A percentile compares a stretch with the other conserved stretches of the same genome.
Evolutionary conservation across 2,888 invertebrate species (phyloP).

Genomic region (Macroteleia sp.): DNA sequence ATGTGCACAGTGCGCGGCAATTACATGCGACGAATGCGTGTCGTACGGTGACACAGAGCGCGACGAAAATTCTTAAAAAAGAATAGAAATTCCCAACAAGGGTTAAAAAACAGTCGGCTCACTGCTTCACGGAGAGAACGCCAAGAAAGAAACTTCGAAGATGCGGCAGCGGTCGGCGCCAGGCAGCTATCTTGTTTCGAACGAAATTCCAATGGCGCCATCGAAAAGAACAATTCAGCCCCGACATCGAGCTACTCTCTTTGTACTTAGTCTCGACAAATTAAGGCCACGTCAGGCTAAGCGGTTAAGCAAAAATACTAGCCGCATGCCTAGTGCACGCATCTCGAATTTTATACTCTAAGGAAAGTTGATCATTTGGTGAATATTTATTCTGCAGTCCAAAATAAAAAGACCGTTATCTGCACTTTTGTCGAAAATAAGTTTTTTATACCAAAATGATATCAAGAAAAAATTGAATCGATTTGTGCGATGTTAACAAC

Average conservation of each 20-base stretch:
- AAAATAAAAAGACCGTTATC: no score
- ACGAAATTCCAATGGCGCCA: constrained; percentile 67
- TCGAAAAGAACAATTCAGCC: constrained; percentile 59
- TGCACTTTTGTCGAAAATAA: no score
- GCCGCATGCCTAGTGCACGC: constrained; percentile 33
- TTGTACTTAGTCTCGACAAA: constrained; percentile 60
- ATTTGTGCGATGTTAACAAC: no score
- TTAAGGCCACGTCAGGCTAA: constrained; percentile 57
- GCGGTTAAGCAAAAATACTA: constrained; percentile 40
- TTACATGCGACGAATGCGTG: constrained; percentile 78
- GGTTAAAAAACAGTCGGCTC: constrained; percentile 49
- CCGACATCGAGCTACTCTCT: constrained; percentile 47
- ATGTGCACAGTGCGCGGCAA: constrained; percentile 70
- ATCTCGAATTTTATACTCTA: constrained; percentile 38
- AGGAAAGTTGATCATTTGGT: no score
- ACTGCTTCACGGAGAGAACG: background rate
- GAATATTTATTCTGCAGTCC: no score
- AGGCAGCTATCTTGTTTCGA: constrained; percentile 67
- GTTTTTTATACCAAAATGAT: no score
- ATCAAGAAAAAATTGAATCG: no score
- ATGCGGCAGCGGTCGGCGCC: constrained; percentile 68
- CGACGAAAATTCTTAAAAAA: no score
- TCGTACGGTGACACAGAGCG: constrained; percentile 69
- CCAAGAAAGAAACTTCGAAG: constrained; percentile 40
- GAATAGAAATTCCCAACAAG: no score